phyloP scores from a whole-genome alignment of 2,113 vertebrate species.

The Nipponia nippon region DNA sequence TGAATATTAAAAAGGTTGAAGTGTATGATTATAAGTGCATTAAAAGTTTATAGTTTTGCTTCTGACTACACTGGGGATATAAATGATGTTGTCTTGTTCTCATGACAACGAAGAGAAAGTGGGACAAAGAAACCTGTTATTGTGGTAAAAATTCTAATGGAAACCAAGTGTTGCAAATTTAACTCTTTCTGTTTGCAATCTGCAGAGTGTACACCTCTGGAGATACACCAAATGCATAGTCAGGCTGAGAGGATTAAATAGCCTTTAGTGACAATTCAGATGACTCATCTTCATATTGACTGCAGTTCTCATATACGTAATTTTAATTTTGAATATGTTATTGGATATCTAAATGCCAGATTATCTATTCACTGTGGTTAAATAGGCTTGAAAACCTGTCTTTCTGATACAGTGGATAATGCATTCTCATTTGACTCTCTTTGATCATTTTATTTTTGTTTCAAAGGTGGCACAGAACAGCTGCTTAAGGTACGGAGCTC shows the following conservation, averaged over 20 bases:
- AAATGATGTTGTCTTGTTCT: neutral
- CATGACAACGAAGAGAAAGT: neutral
- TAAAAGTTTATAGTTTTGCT: neutral
- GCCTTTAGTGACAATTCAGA: neutral
- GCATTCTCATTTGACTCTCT: neutral
- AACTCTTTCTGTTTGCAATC: neutral
- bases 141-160: neutral
- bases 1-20: conserved; percentile 45
- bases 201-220: neutral
- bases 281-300: neutral
- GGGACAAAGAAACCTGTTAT: neutral
- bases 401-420: neutral
- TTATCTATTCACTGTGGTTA: neutral
- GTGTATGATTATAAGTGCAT: neutral
- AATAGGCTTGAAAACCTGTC: neutral
- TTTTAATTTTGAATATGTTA: neutral
- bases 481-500: neutral
- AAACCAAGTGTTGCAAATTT: neutral
- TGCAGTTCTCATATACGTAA: neutral
- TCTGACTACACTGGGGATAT: neutral
- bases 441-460: neutral
- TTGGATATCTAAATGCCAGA: neutral
- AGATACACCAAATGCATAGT: neutral
- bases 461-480: neutral
- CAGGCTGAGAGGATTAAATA: neutral